Conservation (phyloP, 2,113 vertebrate genomes). For the Dromiciops gliroides region DNA sequence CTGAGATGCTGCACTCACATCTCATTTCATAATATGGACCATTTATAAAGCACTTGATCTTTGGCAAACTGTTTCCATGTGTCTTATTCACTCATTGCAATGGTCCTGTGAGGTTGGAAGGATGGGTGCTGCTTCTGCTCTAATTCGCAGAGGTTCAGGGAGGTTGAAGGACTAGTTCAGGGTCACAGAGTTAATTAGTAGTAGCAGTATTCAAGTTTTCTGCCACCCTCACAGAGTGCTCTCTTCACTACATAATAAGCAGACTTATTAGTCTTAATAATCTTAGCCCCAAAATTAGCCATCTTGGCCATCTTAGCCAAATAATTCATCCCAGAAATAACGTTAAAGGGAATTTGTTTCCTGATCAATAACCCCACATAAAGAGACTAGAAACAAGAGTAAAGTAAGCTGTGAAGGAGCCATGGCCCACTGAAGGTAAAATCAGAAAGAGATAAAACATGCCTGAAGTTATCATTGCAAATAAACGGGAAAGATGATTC, state of each 20-base stretch:
- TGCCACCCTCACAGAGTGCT: neutral
- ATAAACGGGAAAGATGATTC: constrained; percentile 14
- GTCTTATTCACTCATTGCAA: neutral
- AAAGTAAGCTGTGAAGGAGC: constrained; percentile 42
- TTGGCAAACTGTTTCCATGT: neutral
- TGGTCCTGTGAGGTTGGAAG: neutral
- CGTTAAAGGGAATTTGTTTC: constrained; percentile 67
- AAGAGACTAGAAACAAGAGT: constrained; percentile 67
- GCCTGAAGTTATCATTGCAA: constrained; percentile 51
- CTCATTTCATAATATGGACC: neutral
- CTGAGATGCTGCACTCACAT: neutral
- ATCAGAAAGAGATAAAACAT: constrained; percentile 61
- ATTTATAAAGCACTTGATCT: neutral
- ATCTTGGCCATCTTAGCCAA: constrained; percentile 58
- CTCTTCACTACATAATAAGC: neutral
- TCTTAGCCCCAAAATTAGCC: no score
- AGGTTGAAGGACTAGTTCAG: constrained; percentile 43
- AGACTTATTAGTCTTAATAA: no score
- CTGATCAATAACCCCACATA: constrained; percentile 68
- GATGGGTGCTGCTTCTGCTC: neutral
- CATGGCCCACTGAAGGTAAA: constrained; percentile 54
- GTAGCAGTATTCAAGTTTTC: constrained; percentile 21
- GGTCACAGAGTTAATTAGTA: neutral
- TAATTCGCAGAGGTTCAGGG: neutral
- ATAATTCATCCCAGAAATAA: neutral